A percentile compares a stretch with the other conserved stretches of the same genome.
Evolutionary conservation across 92 coral and sea anemone species (phyloP).

Genomic region (Zoanthus sansibaricus): DNA sequence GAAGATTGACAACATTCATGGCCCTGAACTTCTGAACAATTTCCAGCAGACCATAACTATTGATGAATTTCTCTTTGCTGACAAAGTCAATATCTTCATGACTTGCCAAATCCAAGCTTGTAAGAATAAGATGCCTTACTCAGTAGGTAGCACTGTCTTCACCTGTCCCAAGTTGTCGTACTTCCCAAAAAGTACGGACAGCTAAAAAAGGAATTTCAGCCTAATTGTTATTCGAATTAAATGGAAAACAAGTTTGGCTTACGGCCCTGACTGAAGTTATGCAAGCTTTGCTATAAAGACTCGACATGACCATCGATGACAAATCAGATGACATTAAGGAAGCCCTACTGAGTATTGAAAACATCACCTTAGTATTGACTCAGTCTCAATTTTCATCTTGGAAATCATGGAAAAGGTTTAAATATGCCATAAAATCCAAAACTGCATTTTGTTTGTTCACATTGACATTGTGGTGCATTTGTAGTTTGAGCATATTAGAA

Average conservation of each 20-base stretch:
- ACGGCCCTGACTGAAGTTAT: conserved; percentile 62
- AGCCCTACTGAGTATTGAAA: conserved; percentile 16
- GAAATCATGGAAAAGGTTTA: conserved; percentile 7
- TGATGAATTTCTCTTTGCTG: conserved; percentile 41
- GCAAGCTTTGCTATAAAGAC: conserved; percentile 47
- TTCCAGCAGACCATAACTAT: conserved; percentile 12
- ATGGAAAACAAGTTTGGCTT: conserved; percentile 61
- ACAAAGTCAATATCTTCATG: conserved; percentile 29
- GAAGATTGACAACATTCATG: background rate
- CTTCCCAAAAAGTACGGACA: conserved; percentile 42
- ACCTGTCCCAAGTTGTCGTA: conserved; percentile 34
- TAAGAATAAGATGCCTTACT: conserved; percentile 29
- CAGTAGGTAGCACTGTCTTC: conserved; percentile 23
- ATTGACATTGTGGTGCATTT: conserved; percentile 19
- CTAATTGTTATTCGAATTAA: conserved; percentile 33
- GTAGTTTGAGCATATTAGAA: too few species aligned
- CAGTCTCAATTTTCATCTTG: conserved; percentile 1
- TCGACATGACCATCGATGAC: conserved; percentile 36
- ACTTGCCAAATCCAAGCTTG: conserved; percentile 45
- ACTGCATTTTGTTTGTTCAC: conserved; percentile 40
- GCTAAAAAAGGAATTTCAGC: conserved; percentile 64
- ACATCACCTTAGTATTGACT: conserved; percentile 8
- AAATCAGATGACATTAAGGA: conserved; percentile 46
- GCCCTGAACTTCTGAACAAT: conserved; percentile 29
- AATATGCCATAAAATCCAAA: conserved; percentile 45